phyloP scores from a whole-genome alignment of 2,888 invertebrate genomes.

The Caenorhabditis sp. region DNA sequence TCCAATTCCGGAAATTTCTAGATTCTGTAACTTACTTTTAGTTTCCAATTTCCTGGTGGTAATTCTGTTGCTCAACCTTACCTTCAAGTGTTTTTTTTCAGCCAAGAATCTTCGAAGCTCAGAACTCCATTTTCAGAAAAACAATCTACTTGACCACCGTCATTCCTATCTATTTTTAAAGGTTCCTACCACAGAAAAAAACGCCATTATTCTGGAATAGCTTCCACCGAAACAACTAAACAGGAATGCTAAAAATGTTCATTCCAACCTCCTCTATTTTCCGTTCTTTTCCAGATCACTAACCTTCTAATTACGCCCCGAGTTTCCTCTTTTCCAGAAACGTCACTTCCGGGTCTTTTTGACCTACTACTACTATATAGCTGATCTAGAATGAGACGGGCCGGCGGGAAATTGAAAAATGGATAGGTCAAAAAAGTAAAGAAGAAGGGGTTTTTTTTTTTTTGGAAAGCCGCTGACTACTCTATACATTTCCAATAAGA shows the following conservation, averaged over 20 bases:
- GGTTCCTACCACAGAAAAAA: neutral
- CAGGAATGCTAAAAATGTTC: neutral
- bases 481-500: slow-evolving; percentile 52
- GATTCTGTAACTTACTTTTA: too few species aligned
- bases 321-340: neutral
- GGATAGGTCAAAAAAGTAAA: slow-evolving; percentile 13
- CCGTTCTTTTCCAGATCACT: slow-evolving; percentile 37
- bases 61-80: too few species aligned
- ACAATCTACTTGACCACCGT: neutral
- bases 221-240: neutral
- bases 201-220: neutral
- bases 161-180: neutral
- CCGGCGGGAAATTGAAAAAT: neutral
- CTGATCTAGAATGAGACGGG: neutral
- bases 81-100: too few species aligned
- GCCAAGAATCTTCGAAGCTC: neutral
- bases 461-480: slow-evolving; percentile 5
- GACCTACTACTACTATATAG: neutral
- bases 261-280: neutral
- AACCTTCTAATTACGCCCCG: slow-evolving; percentile 50
- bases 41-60: too few species aligned
- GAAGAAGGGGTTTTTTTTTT: too few species aligned
- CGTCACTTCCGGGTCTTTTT: slow-evolving; percentile 13
- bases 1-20: too few species aligned
- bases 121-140: neutral